Evolutionary conservation across 53 echinoderm and acorn worm species (phyloP).

Genomic region (Holothuria leucospilota): DNA sequence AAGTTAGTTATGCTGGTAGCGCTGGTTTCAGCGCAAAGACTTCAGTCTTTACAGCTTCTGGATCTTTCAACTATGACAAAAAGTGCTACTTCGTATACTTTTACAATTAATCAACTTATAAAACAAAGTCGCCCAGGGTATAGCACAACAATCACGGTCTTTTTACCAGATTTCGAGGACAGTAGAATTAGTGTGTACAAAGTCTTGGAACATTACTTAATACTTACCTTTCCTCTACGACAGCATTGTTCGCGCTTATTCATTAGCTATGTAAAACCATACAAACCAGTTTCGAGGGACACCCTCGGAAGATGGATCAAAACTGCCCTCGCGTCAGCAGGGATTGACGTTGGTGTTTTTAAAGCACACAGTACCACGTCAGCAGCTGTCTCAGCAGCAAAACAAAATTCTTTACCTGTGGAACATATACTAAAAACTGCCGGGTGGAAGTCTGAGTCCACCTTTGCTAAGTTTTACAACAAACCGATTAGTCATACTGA

Average conservation of each 20-base stretch:
- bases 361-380: conserved; percentile 44
- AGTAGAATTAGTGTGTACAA: too few species aligned
- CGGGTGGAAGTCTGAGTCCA: too few species aligned
- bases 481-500: too few species aligned
- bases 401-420: too few species aligned
- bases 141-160: not conserved
- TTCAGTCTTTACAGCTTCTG: not conserved
- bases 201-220: conserved; percentile 34
- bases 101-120: not conserved
- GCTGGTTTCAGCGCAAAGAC: conserved; percentile 26
- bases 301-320: too few species aligned
- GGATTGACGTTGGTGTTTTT: too few species aligned
- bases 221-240: too few species aligned
- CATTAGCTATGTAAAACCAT: conserved; percentile 43
- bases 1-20: conserved; percentile 34
- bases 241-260: conserved; percentile 10
- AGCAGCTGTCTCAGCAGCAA: too few species aligned
- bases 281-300: too few species aligned
- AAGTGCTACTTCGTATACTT: not conserved
- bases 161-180: conserved; percentile 4
- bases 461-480: conserved; percentile 9
- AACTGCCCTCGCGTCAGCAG: too few species aligned
- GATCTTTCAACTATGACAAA: too few species aligned
- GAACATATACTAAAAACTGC: too few species aligned
- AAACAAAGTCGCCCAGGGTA: not conserved